Conservation (phyloP, 2,888 invertebrate genomes). For the Hypercompe scribonia region DNA sequence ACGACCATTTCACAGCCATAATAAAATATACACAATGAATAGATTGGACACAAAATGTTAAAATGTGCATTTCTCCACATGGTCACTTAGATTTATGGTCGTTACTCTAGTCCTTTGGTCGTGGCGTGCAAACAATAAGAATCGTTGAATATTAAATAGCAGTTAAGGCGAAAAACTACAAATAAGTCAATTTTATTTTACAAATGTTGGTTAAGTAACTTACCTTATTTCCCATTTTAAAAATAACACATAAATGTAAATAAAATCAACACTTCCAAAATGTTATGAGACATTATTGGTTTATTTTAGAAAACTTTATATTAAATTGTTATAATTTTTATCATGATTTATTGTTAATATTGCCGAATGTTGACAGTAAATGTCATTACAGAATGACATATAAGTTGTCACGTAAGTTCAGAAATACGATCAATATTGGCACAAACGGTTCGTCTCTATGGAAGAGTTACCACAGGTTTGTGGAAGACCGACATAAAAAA, state of each 20-base stretch:
- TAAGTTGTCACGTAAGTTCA: no score
- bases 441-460: no score
- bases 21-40: neutral
- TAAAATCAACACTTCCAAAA: neutral
- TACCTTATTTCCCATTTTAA: slow-evolving; percentile 8
- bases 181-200: neutral
- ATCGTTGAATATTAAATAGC: neutral
- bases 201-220: neutral
- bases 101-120: neutral
- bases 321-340: neutral
- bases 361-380: neutral
- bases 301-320: neutral
- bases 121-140: neutral
- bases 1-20: neutral
- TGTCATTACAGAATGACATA: neutral
- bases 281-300: neutral
- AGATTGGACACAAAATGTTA: neutral
- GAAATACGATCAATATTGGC: no score
- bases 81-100: neutral
- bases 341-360: slow-evolving; percentile 4
- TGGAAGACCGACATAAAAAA: no score
- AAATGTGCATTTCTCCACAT: neutral
- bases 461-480: no score
- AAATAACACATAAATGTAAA: neutral
- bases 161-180: neutral